Evolutionary conservation across 2,797 vertebrate species (phyloP).

Genomic region (Mormyrops boulengeri): DNA sequence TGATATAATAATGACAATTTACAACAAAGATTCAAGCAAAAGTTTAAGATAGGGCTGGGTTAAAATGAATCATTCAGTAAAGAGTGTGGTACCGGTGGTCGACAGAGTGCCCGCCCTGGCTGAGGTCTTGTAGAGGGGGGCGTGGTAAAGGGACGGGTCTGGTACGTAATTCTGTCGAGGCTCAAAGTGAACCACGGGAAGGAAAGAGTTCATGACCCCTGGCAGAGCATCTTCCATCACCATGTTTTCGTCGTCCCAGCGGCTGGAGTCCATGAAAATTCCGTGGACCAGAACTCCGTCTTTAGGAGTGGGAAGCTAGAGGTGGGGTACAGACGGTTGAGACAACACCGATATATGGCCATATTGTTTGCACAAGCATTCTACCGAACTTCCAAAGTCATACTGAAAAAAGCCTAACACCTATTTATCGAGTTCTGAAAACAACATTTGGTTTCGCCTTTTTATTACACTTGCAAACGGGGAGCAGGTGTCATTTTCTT

Average conservation of each 20-base stretch:
- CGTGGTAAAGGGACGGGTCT: slow-evolving; percentile 52
- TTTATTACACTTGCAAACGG: background rate
- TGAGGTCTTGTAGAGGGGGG: slow-evolving; percentile 72
- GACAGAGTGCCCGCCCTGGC: slow-evolving; percentile 69
- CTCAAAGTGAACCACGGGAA: slow-evolving; percentile 77
- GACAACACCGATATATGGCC: background rate
- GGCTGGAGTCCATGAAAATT: slow-evolving; percentile 71
- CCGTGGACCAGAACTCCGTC: slow-evolving; percentile 70
- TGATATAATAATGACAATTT: background rate
- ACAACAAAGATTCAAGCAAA: background rate
- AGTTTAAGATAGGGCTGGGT: background rate
- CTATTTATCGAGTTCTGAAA: background rate
- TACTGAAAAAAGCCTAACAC: background rate
- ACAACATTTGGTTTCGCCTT: background rate
- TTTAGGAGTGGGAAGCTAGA: slow-evolving; percentile 61
- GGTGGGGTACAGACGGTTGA: background rate
- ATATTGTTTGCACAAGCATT: background rate
- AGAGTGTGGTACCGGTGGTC: slow-evolving; percentile 57
- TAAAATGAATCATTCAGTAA: background rate
- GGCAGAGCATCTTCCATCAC: slow-evolving; percentile 64
- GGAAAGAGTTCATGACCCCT: slow-evolving; percentile 59
- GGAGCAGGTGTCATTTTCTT: background rate
- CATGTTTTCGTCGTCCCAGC: slow-evolving; percentile 66
- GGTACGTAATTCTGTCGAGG: slow-evolving; percentile 70
- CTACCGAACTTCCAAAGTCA: background rate